phyloP scores from a whole-genome alignment of 2,797 vertebrate species.

The Muscicapa comitata region DNA sequence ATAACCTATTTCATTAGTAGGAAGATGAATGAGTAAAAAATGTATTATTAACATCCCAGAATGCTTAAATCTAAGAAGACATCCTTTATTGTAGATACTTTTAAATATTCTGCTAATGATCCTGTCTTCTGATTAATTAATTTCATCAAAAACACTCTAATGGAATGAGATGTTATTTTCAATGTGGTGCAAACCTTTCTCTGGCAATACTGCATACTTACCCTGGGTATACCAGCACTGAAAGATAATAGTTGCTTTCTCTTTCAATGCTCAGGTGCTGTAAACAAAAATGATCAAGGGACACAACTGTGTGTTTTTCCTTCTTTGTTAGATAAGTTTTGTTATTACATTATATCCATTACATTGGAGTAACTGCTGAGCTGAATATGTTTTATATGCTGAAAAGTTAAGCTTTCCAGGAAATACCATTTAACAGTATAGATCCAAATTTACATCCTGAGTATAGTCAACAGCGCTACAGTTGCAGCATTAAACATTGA shows the following conservation, averaged over 20 bases:
- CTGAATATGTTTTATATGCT: not conserved
- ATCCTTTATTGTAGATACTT: slow-evolving; percentile 53
- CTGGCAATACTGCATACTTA: slow-evolving; percentile 67
- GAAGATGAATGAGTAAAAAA: slow-evolving; percentile 64
- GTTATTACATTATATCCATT: not conserved
- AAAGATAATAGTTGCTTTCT: not conserved
- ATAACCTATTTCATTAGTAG: slow-evolving; percentile 46
- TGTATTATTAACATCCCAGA: slow-evolving; percentile 52
- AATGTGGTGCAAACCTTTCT: slow-evolving; percentile 73
- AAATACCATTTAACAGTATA: not conserved
- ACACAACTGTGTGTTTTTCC: not conserved
- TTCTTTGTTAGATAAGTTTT: not conserved
- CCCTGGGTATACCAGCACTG: slow-evolving; percentile 46
- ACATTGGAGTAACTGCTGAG: not conserved
- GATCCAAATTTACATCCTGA: not conserved
- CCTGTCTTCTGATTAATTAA: slow-evolving; percentile 54
- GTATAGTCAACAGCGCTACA: not conserved
- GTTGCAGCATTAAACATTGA: not conserved
- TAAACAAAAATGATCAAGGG: not conserved
- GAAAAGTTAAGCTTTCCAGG: not conserved
- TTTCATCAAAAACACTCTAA: not conserved
- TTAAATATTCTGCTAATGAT: slow-evolving; percentile 35
- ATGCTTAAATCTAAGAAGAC: slow-evolving; percentile 49
- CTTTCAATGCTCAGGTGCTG: not conserved
- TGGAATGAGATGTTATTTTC: not conserved